A percentile compares a stretch with the other conserved stretches of the same genome.
These are phyloP conservation scores for Pampusana beccarii DNA, from an alignment of 2,113 vertebrate genomes.

Conservation along the genomic window DNA sequence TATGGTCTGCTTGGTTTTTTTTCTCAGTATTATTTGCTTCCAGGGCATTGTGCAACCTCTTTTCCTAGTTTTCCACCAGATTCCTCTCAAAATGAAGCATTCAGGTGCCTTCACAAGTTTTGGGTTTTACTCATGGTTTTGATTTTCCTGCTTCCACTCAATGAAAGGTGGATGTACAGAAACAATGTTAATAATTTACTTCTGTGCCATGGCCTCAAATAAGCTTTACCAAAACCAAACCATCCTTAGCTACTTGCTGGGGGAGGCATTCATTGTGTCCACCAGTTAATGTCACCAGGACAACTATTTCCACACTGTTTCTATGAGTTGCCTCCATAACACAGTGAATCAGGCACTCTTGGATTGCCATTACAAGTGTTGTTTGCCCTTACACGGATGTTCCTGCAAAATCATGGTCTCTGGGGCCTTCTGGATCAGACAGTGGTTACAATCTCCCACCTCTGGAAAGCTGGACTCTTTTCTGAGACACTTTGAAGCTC, in stretches of 20 bases:
- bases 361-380: not conserved
- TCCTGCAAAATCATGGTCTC: not conserved
- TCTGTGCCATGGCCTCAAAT: not conserved
- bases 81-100: not conserved
- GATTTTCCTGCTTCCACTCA: not conserved
- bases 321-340: not conserved
- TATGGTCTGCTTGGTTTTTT: fast-evolving
- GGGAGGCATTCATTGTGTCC: not conserved
- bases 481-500: not conserved
- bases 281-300: not conserved
- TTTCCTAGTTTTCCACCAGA: not conserved
- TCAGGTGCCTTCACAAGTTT: not conserved
- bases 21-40: not conserved
- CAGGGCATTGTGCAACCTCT: not conserved
- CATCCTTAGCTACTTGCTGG: not conserved
- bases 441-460: not conserved
- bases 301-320: not conserved
- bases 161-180: not conserved
- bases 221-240: not conserved
- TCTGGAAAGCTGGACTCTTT: not conserved
- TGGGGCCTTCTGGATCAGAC: not conserved
- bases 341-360: not conserved
- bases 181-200: not conserved
- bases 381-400: not conserved
- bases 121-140: not conserved